Conservation (phyloP, 2,113 vertebrate genomes). For the Eclectus roratus region DNA sequence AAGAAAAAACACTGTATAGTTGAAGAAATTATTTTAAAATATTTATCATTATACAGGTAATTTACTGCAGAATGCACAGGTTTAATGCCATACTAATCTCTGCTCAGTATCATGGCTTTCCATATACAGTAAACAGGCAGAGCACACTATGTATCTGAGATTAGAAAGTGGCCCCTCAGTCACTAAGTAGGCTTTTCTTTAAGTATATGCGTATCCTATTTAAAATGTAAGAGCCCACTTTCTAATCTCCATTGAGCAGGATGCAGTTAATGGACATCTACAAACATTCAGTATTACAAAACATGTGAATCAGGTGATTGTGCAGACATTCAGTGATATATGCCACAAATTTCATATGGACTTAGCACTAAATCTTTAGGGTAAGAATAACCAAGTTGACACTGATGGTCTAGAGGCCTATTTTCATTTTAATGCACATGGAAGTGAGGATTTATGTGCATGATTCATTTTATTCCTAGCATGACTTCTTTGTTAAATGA, state of each 20-base stretch:
- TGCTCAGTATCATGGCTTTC: not conserved
- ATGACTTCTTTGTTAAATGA: not conserved
- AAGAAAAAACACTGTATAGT: not conserved
- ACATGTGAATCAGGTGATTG: not conserved
- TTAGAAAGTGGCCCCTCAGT: not conserved
- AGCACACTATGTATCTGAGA: not conserved
- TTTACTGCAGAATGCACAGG: not conserved
- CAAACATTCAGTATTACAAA: not conserved
- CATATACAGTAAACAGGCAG: not conserved
- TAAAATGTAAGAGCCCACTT: not conserved
- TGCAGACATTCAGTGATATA: not conserved
- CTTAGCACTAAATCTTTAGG: not conserved
- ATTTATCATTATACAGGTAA: not conserved
- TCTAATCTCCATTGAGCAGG: not conserved
- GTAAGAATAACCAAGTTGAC: not conserved
- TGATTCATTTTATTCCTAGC: not conserved
- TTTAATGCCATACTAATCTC: not conserved
- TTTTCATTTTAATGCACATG: not conserved
- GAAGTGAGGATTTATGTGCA: not conserved
- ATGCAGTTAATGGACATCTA: not conserved
- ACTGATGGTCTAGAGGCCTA: not conserved
- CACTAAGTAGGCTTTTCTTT: not conserved
- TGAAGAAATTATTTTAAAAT: not conserved
- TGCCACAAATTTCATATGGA: not conserved
- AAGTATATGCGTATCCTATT: not conserved